Conservation (phyloP, 2,113 vertebrate species). For the Oreochromis spilurus region DNA sequence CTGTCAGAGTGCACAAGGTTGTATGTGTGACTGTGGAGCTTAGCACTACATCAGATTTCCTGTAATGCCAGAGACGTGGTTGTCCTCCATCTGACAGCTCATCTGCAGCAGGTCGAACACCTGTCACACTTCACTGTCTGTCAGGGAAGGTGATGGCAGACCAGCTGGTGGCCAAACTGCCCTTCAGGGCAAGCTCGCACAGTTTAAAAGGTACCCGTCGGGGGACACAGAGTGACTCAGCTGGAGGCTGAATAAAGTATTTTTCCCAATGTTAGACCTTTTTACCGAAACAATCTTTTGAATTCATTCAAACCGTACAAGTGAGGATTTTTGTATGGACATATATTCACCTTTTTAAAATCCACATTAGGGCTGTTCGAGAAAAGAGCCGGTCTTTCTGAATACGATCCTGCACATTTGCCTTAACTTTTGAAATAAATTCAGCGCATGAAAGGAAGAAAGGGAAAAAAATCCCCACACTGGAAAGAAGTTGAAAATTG, state of each 20-base stretch:
- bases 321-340: background rate
- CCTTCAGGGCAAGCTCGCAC: background rate
- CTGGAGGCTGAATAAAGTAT: background rate
- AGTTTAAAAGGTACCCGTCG: background rate
- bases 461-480: background rate
- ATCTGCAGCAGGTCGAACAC: conserved; percentile 25
- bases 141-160: background rate
- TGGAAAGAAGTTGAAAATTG: background rate
- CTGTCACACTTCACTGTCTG: conserved; percentile 34
- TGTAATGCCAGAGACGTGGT: conserved; percentile 3
- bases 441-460: background rate
- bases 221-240: background rate
- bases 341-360: background rate
- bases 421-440: background rate
- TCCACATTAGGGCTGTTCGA: background rate
- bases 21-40: background rate
- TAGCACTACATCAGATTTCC: background rate
- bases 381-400: background rate
- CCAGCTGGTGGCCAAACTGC: background rate
- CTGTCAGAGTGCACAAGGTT: background rate
- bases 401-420: background rate
- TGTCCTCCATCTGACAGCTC: conserved; percentile 27
- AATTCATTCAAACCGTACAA: background rate
- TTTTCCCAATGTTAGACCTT: background rate
- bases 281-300: background rate